A percentile compares a stretch with the other conserved stretches of the same genome.
Evolutionary conservation across 2,888 invertebrate species (phyloP).

Genomic region (Cosmorhoe ocellata): DNA sequence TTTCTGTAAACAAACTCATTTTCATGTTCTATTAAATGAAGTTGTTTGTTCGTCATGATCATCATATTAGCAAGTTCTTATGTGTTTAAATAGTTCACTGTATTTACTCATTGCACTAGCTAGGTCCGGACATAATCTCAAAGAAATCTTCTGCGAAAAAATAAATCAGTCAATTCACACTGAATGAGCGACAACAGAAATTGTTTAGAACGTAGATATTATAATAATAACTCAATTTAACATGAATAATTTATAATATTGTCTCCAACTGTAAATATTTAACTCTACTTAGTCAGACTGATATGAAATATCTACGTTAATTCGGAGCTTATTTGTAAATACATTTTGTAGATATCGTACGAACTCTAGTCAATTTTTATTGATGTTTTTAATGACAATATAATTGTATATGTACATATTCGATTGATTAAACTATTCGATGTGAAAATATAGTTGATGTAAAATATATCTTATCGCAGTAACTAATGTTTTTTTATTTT

Average conservation of each 20-base stretch:
- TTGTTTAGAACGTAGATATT: too few relatives aligned
- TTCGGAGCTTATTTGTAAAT: constrained; percentile 79
- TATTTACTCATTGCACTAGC: background rate
- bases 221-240: constrained; percentile 25
- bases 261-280: constrained; percentile 39
- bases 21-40: background rate
- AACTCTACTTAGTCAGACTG: constrained; percentile 71
- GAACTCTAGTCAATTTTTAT: constrained; percentile 78
- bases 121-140: too few relatives aligned
- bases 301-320: constrained; percentile 67
- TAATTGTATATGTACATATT: constrained; percentile 67
- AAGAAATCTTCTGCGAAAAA: too few relatives aligned
- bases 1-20: background rate
- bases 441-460: constrained; percentile 67
- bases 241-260: constrained; percentile 27
- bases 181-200: too few relatives aligned
- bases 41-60: background rate
- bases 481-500: constrained; percentile 31
- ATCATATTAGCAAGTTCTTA: background rate
- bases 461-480: constrained; percentile 64
- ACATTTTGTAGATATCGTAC: constrained; percentile 72
- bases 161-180: too few relatives aligned
- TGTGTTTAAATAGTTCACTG: background rate
- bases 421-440: constrained; percentile 59
- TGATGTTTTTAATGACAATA: constrained; percentile 78